Conservation (phyloP, 2,113 vertebrate species). For the Ceuthmochares aereus region DNA sequence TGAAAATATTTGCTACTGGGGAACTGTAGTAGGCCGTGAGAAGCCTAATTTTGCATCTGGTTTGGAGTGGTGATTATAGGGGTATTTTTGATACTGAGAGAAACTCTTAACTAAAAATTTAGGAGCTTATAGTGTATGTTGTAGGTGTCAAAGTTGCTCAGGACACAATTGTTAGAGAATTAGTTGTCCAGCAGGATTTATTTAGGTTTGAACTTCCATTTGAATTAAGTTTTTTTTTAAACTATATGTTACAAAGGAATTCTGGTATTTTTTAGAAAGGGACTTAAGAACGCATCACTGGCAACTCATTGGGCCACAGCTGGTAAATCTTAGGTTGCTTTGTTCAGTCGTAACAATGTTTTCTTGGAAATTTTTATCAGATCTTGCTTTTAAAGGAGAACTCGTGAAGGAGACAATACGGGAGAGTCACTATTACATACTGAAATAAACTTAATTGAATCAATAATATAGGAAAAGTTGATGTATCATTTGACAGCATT, state of each 20-base stretch:
- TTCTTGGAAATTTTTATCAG: neutral
- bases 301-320: neutral
- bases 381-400: neutral
- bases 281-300: neutral
- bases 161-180: neutral
- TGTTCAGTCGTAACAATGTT: neutral
- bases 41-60: neutral
- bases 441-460: constrained; percentile 4
- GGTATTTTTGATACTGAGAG: neutral
- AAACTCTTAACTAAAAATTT: neutral
- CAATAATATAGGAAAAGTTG: neutral
- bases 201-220: neutral
- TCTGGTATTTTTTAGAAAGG: neutral
- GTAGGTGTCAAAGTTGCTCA: neutral
- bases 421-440: neutral
- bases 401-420: neutral
- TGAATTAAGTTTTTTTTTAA: neutral
- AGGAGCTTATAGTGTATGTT: neutral
- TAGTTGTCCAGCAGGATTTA: neutral
- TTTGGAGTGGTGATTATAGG: neutral
- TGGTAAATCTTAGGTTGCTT: neutral
- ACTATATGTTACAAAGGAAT: neutral
- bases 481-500: neutral
- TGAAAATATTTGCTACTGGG: neutral
- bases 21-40: neutral